Conservation (phyloP, 1,140 invertebrate genomes). For the Cepaea nemoralis region DNA sequence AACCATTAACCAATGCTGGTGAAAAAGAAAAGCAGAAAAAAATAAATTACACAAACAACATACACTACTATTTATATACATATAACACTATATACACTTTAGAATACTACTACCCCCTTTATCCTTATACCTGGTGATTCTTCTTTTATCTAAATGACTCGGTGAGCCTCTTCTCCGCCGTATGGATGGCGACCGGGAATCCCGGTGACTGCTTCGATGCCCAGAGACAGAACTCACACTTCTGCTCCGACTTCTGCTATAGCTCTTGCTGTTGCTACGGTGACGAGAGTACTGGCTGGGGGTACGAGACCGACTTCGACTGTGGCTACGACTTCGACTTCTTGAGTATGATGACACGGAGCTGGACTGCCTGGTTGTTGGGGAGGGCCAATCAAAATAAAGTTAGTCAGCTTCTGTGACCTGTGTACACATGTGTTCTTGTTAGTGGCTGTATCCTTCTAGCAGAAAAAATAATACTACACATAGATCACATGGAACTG, state of each 20-base stretch:
- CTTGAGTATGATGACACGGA: conserved; percentile 25
- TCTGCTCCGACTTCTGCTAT: conserved; percentile 37
- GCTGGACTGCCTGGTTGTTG: conserved; percentile 16
- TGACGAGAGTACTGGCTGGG: conserved; percentile 41
- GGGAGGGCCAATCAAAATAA: neutral
- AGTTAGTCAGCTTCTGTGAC: neutral
- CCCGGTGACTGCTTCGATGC: conserved; percentile 41
- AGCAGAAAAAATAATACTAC: too few relatives aligned
- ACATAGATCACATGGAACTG: too few relatives aligned
- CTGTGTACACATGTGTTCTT: too few relatives aligned
- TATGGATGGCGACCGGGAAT: conserved; percentile 78
- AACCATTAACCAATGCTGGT: too few relatives aligned
- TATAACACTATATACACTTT: too few relatives aligned
- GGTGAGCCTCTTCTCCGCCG: conserved; percentile 88
- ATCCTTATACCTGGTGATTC: conserved; percentile 95
- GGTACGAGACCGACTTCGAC: neutral
- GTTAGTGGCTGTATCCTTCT: too few relatives aligned
- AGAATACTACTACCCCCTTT: too few relatives aligned
- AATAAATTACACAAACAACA: too few relatives aligned
- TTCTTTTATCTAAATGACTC: conserved; percentile 87
- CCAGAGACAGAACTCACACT: conserved; percentile 33
- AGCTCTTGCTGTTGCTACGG: conserved; percentile 48
- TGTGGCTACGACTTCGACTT: conserved; percentile 29
- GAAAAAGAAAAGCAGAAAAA: too few relatives aligned
- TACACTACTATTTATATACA: too few relatives aligned